A percentile compares a stretch with the other conserved stretches of the same genome.
Evolutionary conservation across 2,113 vertebrate genomes (phyloP).

Genomic region (Podilymbus podiceps): DNA sequence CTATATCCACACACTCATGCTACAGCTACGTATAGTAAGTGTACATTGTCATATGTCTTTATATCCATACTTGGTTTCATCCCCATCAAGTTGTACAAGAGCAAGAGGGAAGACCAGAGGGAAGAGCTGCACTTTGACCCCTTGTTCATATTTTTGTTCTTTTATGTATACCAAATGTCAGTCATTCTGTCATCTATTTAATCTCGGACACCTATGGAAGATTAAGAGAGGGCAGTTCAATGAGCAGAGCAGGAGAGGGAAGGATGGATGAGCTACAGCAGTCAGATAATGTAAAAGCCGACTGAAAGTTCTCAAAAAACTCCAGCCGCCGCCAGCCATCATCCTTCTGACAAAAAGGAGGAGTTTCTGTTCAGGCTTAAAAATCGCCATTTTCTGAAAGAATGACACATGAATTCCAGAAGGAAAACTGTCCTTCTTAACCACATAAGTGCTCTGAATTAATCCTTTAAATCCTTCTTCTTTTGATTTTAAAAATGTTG

Average conservation of each 20-base stretch:
- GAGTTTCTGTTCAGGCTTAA: conserved; percentile 17
- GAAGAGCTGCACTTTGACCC: conserved; percentile 63
- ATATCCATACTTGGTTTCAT: conserved; percentile 33
- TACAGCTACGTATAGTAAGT: background rate
- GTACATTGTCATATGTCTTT: background rate
- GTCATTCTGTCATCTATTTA: conserved; percentile 56
- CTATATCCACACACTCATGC: background rate
- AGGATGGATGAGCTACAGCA: conserved; percentile 42
- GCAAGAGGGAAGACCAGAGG: conserved; percentile 51
- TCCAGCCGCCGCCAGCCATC: background rate
- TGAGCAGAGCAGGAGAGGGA: conserved; percentile 37
- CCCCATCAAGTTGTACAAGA: conserved; percentile 35
- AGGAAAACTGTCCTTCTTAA: background rate
- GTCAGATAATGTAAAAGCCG: conserved; percentile 34
- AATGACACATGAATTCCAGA: background rate
- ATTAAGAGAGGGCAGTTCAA: conserved; percentile 62
- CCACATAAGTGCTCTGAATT: background rate
- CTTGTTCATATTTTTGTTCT: conserved; percentile 60
- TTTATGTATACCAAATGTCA: conserved; percentile 63
- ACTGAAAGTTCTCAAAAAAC: conserved; percentile 48
- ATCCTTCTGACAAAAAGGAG: conserved; percentile 24
- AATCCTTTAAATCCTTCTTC: background rate
- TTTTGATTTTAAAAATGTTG: background rate
- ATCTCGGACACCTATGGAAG: conserved; percentile 57
- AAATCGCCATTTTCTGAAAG: background rate